phyloP scores from a whole-genome alignment of 2,113 vertebrate genomes.

The Ovis canadensis region DNA sequence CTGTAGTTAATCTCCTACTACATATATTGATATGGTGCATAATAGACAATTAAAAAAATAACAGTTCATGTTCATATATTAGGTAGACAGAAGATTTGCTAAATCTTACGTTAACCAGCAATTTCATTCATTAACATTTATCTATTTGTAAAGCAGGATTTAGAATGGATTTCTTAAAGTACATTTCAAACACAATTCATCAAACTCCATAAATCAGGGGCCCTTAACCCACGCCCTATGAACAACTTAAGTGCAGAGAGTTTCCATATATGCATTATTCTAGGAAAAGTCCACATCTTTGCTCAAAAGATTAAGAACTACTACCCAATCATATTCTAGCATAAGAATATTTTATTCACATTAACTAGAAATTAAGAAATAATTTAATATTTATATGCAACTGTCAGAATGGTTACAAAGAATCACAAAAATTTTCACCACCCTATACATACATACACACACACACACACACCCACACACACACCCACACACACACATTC shows the following conservation, averaged over 20 bases:
- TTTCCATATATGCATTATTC: background rate
- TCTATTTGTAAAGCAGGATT: background rate
- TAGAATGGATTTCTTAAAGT: constrained; percentile 1
- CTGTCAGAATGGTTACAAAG: background rate
- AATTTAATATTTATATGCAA: background rate
- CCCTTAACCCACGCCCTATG: background rate
- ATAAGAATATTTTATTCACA: background rate
- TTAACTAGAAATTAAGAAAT: background rate
- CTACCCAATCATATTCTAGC: background rate
- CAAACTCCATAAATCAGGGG: background rate
- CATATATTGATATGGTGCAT: background rate
- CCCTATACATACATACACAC: background rate
- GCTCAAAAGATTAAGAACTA: constrained; percentile 9
- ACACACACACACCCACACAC: background rate
- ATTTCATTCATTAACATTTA: background rate
- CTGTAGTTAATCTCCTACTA: background rate
- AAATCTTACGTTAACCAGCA: background rate
- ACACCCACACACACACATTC: background rate
- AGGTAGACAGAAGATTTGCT: background rate
- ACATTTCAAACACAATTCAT: background rate
- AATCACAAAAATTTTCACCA: background rate
- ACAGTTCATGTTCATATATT: background rate
- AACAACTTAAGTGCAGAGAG: background rate
- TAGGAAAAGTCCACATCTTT: background rate
- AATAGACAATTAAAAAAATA: background rate